These are phyloP conservation scores for Caenorhabditis latens DNA, from an alignment of 1,140 invertebrate species.

Conservation along the genomic window DNA sequence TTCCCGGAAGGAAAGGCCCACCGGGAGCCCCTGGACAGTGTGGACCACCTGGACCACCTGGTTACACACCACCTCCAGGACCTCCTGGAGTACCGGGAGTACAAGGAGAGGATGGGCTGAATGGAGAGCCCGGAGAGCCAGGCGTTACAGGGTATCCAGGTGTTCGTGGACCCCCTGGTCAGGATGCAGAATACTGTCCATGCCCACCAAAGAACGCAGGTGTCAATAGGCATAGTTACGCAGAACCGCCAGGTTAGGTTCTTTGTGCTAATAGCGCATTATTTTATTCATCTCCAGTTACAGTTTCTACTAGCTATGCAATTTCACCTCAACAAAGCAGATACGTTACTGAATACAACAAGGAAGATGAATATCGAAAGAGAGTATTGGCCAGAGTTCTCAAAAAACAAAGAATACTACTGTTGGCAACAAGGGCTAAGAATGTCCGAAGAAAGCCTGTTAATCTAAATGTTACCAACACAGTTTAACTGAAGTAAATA, in stretches of 20 bases:
- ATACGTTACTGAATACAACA: conserved; percentile 25
- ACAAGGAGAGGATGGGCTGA: conserved; percentile 21
- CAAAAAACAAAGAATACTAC: conserved; percentile 30
- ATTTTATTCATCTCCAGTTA: neutral
- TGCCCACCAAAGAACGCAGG: conserved; percentile 54
- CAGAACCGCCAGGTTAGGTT: neutral
- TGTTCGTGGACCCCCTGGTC: conserved; percentile 58
- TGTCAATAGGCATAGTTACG: conserved; percentile 22
- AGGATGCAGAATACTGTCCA: conserved; percentile 66
- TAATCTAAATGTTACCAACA: neutral
- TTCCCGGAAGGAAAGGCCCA: conserved; percentile 58
- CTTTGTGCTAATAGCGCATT: neutral
- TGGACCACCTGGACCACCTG: conserved; percentile 58
- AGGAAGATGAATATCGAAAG: conserved; percentile 32
- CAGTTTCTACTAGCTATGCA: conserved; percentile 22
- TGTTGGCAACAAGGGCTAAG: conserved; percentile 23
- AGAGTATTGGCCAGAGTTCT: conserved; percentile 4
- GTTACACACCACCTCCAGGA: conserved; percentile 56
- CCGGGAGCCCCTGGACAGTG: conserved; percentile 55
- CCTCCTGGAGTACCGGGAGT: conserved; percentile 35
- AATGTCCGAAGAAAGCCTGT: conserved; percentile 38
- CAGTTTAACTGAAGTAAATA: neutral
- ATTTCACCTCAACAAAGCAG: conserved; percentile 5
- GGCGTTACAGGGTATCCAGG: conserved; percentile 59
- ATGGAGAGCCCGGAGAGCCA: conserved; percentile 34